Percentiles rank a stretch among this genome's conserved stretches.
These are phyloP conservation scores for Formicarius rufipectus DNA, from an alignment of 2,113 vertebrate species.

Conservation along the genomic window DNA sequence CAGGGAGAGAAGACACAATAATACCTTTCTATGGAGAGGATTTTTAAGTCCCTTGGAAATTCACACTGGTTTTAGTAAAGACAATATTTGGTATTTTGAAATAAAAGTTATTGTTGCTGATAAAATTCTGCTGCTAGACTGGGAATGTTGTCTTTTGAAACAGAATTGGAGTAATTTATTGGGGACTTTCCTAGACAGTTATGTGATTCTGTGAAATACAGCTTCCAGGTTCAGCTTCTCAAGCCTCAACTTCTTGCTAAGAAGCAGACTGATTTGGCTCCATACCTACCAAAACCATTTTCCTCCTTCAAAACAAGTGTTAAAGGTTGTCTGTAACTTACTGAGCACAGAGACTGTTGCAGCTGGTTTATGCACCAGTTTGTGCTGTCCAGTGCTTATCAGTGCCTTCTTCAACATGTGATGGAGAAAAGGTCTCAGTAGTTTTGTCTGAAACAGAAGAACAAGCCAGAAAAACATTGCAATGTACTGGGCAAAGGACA, in stretches of 20 bases:
- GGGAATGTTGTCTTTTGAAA: neutral
- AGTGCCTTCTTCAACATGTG: neutral
- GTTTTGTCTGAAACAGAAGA: neutral
- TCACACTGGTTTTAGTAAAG: neutral
- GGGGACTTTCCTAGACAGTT: neutral
- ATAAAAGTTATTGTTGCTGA: neutral
- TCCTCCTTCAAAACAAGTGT: neutral
- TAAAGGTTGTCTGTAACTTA: neutral
- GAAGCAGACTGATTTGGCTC: neutral
- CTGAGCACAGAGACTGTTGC: accelerated
- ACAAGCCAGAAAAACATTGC: neutral
- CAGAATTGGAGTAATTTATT: neutral
- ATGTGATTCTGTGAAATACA: neutral
- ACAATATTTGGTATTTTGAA: neutral
- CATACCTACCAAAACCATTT: neutral
- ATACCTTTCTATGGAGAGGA: neutral
- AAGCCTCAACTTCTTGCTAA: neutral
- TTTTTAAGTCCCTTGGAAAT: neutral
- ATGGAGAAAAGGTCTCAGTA: neutral
- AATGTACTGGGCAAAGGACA: neutral
- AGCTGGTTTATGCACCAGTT: neutral
- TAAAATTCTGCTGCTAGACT: neutral
- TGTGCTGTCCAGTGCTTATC: neutral
- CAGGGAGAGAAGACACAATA: neutral
- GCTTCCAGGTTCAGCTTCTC: neutral